Base-by-base conservation (phyloP, 1,140 invertebrate genomes). In the Bombyx mandarina region DNA sequence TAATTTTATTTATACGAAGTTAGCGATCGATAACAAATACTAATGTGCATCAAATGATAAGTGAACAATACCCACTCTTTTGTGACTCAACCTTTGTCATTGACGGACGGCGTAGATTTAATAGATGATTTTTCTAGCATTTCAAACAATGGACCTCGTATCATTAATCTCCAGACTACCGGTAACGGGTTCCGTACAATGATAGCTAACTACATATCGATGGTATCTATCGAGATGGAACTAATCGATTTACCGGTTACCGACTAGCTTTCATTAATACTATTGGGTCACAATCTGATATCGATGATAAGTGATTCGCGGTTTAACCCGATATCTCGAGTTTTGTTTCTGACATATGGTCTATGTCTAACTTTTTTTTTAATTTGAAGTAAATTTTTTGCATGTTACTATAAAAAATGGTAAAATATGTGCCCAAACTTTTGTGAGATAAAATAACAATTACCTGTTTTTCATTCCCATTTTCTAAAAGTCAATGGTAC, bases 91-190 rank as follows among this genome's bases (percentile, higher is more conserved):
- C 50, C 45, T 56, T 45, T 67, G 68, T 75, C 73, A 69, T 67
- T 74, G 71, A 77, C 73, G 58, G 65, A 74, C 65, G 69, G 66
- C 46, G 69, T 69, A 69, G 69, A 72, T 73, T 69, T 65, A 68
- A 73, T 71, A 69, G 66, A 66, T 66, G 69, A 73, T 74, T 75
- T 77, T 77, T 77, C 68, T 75, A 73, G 66, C 65, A 69, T 71
- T 73, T 75, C 74, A 77, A 77, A 77, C 74, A 77, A 77, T 77
- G 68, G 70, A 47, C 45, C 54, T 67, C 47, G 60, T 77, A 75
- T 75, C 72, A 77, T 77, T 77, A 75, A 77, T 77, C 75, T 77
- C 61, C 54, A 52, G 60, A 73, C 75, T 77, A 77, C 75, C 66
- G 75, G 75, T 71, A 77, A 75, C 74, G 67, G 74, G 56, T 55